Percentiles rank a stretch among this genome's conserved stretches.
phyloP scores from a whole-genome alignment of 2,888 invertebrate genomes.

The Thecocarcelia acutangulata region DNA sequence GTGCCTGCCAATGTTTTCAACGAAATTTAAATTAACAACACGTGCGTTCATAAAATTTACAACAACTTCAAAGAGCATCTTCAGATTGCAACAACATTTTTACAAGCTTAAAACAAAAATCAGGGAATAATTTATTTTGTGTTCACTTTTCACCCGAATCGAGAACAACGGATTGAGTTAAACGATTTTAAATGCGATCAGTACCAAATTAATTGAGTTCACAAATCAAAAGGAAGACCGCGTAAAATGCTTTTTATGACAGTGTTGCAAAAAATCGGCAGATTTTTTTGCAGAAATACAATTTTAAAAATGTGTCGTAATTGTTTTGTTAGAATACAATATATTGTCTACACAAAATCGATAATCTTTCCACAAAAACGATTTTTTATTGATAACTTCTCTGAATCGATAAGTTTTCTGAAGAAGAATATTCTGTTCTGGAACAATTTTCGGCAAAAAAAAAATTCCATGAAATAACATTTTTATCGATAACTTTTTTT shows the following conservation, averaged over 20 bases:
- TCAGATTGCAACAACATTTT: constrained; percentile 37
- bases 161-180: constrained; percentile 26
- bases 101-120: constrained; percentile 12
- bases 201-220: background rate
- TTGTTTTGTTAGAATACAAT: too few relatives aligned
- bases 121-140: constrained; percentile 19
- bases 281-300: background rate
- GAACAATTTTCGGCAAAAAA: too few relatives aligned
- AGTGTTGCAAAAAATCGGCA: too few relatives aligned
- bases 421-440: too few relatives aligned
- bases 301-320: too few relatives aligned
- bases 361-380: too few relatives aligned
- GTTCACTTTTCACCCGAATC: constrained; percentile 9
- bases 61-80: constrained; percentile 10
- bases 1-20: constrained; percentile 9
- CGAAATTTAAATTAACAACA: constrained; percentile 60
- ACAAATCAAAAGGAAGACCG: background rate
- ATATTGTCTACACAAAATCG: too few relatives aligned
- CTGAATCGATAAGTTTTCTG: too few relatives aligned
- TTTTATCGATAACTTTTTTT: too few relatives aligned
- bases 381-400: too few relatives aligned
- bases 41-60: constrained; percentile 51
- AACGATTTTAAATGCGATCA: constrained; percentile 52
- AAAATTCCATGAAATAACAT: too few relatives aligned
- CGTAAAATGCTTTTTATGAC: background rate